Evolutionary conservation across 2,113 vertebrate genomes (phyloP).

Genomic region (Takifugu bimaculatus): DNA sequence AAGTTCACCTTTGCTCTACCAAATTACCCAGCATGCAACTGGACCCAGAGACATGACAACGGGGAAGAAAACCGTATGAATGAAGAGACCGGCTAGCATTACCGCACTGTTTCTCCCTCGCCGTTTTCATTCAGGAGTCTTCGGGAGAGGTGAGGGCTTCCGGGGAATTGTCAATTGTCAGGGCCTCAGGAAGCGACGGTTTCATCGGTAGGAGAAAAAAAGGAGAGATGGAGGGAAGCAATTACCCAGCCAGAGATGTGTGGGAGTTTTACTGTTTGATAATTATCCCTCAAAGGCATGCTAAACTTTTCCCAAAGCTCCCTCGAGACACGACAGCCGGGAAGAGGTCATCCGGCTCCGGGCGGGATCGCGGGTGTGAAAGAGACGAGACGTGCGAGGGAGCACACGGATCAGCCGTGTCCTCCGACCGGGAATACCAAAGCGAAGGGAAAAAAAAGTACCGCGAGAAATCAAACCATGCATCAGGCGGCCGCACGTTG

Average conservation of each 20-base stretch:
- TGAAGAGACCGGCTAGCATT: slow-evolving; percentile 43
- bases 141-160: slow-evolving; percentile 20
- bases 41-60: slow-evolving; percentile 27
- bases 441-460: background rate
- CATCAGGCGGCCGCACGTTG: slow-evolving; percentile 24
- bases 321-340: slow-evolving; percentile 35
- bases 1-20: slow-evolving; percentile 67
- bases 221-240: slow-evolving; percentile 54
- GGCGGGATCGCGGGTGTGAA: slow-evolving; percentile 9
- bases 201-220: slow-evolving; percentile 40
- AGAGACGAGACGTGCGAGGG: slow-evolving; percentile 12
- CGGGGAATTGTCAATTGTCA: slow-evolving; percentile 50
- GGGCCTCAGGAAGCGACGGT: slow-evolving; percentile 62
- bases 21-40: slow-evolving; percentile 73
- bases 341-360: slow-evolving; percentile 42
- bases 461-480: slow-evolving; percentile 43
- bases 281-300: slow-evolving; percentile 68
- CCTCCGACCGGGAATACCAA: slow-evolving; percentile 22
- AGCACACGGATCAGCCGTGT: slow-evolving; percentile 28
- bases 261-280: slow-evolving; percentile 70
- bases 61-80: slow-evolving; percentile 24
- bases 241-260: slow-evolving; percentile 63
- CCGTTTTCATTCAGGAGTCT: slow-evolving; percentile 51
- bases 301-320: slow-evolving; percentile 66
- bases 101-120: too few species aligned